Evolutionary conservation across 23 tunicate genomes (phyloP).

Genomic region (Styela clava): DNA sequence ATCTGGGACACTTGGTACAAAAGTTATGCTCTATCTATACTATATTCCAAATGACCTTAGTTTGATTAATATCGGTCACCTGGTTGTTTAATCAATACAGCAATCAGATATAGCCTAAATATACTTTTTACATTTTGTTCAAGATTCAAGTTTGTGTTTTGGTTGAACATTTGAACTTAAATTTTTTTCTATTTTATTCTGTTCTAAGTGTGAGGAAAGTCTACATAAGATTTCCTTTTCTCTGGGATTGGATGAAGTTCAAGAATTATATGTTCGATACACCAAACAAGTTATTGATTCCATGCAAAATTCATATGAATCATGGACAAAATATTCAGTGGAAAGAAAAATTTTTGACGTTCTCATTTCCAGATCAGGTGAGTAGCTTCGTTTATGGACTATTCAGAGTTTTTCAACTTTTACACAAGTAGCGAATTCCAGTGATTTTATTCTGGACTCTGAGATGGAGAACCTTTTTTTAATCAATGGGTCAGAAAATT

Average conservation of each 20-base stretch:
- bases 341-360: slow-evolving; percentile 64
- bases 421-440: no score
- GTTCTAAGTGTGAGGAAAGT: slow-evolving; percentile 47
- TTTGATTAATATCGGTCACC: no score
- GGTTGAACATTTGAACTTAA: not conserved
- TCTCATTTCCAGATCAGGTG: slow-evolving; percentile 59
- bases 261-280: slow-evolving; percentile 56
- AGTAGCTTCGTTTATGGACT: no score
- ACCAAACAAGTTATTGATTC: slow-evolving; percentile 66
- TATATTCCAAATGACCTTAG: no score
- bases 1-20: no score
- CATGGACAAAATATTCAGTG: slow-evolving; percentile 67
- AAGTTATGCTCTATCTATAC: no score
- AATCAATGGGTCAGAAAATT: no score
- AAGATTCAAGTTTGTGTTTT: not conserved
- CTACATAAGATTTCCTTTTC: slow-evolving; percentile 18
- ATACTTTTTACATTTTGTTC: no score
- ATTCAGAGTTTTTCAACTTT: not conserved
- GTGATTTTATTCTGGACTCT: no score
- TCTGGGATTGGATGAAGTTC: slow-evolving; percentile 11
- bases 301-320: slow-evolving; percentile 45
- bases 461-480: no score
- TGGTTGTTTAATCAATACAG: no score
- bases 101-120: no score
- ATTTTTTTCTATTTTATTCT: not conserved